phyloP scores from a whole-genome alignment of 2,797 vertebrate genomes.

The Enteromius trimaculatus region DNA sequence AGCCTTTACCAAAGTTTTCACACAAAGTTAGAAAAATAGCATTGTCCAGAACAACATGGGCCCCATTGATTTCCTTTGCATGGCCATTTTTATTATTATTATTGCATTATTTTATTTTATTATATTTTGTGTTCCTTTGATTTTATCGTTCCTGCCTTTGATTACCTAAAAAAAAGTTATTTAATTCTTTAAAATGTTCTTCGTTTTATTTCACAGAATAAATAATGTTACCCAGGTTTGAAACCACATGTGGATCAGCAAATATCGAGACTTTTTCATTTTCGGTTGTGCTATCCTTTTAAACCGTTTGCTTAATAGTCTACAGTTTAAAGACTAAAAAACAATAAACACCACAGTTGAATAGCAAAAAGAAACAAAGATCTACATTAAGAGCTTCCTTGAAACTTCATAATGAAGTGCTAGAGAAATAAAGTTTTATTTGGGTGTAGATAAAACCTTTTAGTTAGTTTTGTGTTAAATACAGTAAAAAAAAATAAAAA shows the following conservation, averaged over 20 bases:
- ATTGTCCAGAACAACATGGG: background rate
- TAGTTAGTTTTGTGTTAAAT: conserved; percentile 8
- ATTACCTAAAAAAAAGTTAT: background rate
- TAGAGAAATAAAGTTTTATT: conserved; percentile 32
- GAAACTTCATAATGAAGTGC: conserved; percentile 42
- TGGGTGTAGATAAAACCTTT: conserved; percentile 29
- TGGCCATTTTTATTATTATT: background rate
- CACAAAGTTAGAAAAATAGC: background rate
- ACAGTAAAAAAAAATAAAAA: conserved; percentile 9
- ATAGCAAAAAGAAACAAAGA: conserved; percentile 30
- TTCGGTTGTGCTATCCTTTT: background rate
- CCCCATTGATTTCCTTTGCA: background rate
- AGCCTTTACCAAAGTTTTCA: background rate
- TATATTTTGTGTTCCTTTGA: background rate
- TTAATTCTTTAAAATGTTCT: background rate
- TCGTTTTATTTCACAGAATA: background rate
- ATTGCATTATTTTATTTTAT: too few relatives aligned
- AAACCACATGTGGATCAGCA: background rate
- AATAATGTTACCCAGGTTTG: background rate
- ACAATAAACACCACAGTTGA: conserved; percentile 51
- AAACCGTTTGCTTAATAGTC: conserved; percentile 32
- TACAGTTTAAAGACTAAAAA: conserved; percentile 13
- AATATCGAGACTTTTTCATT: background rate
- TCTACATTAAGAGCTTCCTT: conserved; percentile 47
- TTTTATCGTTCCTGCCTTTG: background rate